These are phyloP conservation scores for Tiliacea citrago DNA, from an alignment of 2,888 invertebrate genomes.

Conservation along the genomic window DNA sequence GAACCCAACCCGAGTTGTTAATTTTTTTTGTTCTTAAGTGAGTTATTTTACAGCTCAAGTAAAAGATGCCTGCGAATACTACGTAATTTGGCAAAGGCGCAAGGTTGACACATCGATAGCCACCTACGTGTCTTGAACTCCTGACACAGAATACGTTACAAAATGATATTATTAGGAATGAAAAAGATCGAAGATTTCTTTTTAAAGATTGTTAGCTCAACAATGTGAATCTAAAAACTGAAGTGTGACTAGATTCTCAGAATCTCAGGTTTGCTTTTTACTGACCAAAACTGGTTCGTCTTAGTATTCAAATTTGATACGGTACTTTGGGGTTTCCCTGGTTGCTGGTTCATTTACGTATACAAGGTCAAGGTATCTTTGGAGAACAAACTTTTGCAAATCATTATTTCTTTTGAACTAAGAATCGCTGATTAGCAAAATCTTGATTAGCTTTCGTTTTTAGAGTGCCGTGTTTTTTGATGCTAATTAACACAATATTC, in stretches of 20 bases:
- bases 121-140: conserved; percentile 1
- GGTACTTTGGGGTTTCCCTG: conserved; percentile 35
- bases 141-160: conserved; percentile 19
- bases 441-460: neutral
- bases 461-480: neutral
- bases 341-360: too few relatives aligned
- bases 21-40: neutral
- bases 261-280: neutral
- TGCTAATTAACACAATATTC: too few relatives aligned
- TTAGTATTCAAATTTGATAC: conserved; percentile 16
- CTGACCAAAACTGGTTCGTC: conserved; percentile 32
- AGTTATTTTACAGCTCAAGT: conserved; percentile 1
- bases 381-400: neutral
- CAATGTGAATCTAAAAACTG: conserved; percentile 2
- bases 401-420: conserved; percentile 4
- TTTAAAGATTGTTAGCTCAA: neutral
- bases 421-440: neutral
- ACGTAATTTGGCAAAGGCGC: conserved; percentile 20
- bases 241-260: conserved; percentile 29
- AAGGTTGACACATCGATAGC: conserved; percentile 29
- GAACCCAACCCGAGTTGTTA: too few relatives aligned
- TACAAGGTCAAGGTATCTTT: too few relatives aligned
- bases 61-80: conserved; percentile 12
- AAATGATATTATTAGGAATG: neutral
- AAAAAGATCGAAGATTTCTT: conserved; percentile 9